Conservation (phyloP, 2,888 invertebrate species). For the Halocaridina rubra region DNA sequence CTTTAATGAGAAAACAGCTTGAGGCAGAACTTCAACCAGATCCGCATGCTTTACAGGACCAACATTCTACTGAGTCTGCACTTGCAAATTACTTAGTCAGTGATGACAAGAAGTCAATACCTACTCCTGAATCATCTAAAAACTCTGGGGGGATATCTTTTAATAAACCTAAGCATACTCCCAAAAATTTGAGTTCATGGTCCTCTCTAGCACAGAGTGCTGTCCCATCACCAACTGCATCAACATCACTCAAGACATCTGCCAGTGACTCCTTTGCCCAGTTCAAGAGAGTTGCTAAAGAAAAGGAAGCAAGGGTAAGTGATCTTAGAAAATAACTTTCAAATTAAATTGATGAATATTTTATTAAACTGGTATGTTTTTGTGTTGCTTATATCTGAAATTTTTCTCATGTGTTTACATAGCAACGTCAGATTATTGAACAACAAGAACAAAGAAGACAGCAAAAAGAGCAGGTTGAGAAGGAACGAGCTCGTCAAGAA, state of each 20-base stretch:
- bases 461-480: constrained; percentile 62
- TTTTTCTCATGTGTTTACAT: not conserved
- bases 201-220: constrained; percentile 62
- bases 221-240: constrained; percentile 52
- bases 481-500: constrained; percentile 55
- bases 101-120: constrained; percentile 32
- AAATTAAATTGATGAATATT: too few relatives aligned
- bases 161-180: constrained; percentile 42
- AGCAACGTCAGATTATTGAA: constrained; percentile 60
- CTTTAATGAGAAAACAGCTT: constrained; percentile 31
- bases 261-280: constrained; percentile 63
- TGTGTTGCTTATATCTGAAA: not conserved
- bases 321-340: too few relatives aligned
- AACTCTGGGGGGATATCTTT: constrained; percentile 32
- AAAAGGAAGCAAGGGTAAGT: constrained; percentile 60
- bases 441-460: constrained; percentile 61
- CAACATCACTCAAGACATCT: constrained; percentile 56
- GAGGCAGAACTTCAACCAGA: constrained; percentile 37
- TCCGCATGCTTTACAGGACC: constrained; percentile 25
- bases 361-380: not conserved
- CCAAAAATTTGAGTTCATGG: constrained; percentile 62
- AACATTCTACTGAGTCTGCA: constrained; percentile 37
- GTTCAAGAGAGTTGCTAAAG: constrained; percentile 62
- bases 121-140: constrained; percentile 49
- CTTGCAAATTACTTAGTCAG: constrained; percentile 33